A percentile compares a stretch with the other conserved stretches of the same genome.
phyloP scores from a whole-genome alignment of 2,888 invertebrate species.

The Neelides folsomi region DNA sequence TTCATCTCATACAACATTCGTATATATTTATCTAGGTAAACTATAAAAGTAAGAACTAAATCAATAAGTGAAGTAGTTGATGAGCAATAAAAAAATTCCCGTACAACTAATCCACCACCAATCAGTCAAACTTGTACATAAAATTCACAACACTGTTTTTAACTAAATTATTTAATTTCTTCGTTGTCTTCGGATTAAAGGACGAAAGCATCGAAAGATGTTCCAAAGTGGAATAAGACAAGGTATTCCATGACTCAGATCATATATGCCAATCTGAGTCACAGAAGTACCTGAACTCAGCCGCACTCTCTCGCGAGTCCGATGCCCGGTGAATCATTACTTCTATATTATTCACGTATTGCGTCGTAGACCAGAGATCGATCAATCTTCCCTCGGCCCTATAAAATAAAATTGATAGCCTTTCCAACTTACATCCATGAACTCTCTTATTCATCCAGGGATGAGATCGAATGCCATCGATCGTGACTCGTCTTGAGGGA shows the following conservation, averaged over 20 bases:
- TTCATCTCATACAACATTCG: too few species aligned
- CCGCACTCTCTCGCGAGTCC: neutral
- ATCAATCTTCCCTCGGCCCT: too few species aligned
- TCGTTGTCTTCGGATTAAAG: too few species aligned
- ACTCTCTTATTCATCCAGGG: constrained; percentile 47
- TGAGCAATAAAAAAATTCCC: constrained; percentile 11
- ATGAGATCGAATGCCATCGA: constrained; percentile 57
- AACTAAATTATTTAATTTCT: too few species aligned
- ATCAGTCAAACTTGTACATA: neutral
- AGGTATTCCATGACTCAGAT: constrained; percentile 30
- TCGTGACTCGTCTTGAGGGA: constrained; percentile 51
- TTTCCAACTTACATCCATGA: constrained; percentile 9
- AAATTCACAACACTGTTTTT: too few species aligned
- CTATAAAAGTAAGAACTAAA: neutral
- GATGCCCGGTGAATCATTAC: too few species aligned
- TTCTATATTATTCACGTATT: too few species aligned
- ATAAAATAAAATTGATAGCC: neutral
- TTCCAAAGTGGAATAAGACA: neutral
- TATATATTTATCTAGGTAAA: too few species aligned
- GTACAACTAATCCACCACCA: constrained; percentile 25
- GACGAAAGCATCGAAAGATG: too few species aligned
- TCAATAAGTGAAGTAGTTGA: constrained; percentile 10
- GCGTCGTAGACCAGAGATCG: too few species aligned
- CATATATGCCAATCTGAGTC: constrained; percentile 27
- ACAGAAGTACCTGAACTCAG: constrained; percentile 33